Evolutionary conservation across 2,113 vertebrate species (phyloP).

Genomic region (Globicephala melas): DNA sequence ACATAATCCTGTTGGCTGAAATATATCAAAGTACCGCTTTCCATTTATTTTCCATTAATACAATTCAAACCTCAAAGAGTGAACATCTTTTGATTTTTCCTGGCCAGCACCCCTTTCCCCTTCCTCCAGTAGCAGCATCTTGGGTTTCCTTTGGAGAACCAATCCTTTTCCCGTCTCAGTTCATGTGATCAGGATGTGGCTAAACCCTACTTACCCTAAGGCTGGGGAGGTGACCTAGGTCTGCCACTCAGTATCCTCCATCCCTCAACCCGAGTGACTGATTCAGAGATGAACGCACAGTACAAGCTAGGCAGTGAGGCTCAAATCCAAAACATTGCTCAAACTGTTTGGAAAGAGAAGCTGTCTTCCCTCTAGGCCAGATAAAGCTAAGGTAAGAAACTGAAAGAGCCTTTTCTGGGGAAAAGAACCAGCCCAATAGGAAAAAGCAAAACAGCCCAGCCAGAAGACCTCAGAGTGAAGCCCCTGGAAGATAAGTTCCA

Average conservation of each 20-base stretch:
- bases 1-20: background rate
- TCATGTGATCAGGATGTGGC: background rate
- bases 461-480: background rate
- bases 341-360: background rate
- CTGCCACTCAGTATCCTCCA: background rate
- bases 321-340: background rate
- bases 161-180: background rate
- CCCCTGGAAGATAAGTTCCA: background rate
- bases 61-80: background rate
- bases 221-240: background rate
- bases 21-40: background rate
- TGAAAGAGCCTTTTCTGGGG: background rate
- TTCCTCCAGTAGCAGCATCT: background rate
- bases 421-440: background rate
- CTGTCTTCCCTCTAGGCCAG: background rate
- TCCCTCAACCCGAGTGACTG: background rate
- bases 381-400: background rate
- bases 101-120: background rate
- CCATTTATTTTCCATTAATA: background rate
- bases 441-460: background rate
- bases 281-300: background rate
- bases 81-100: background rate
- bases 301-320: background rate
- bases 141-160: background rate
- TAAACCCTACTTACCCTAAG: background rate